These are phyloP conservation scores for Drosophila sulfurigaster DNA, from an alignment of 1,140 invertebrate genomes.

Conservation along the genomic window DNA sequence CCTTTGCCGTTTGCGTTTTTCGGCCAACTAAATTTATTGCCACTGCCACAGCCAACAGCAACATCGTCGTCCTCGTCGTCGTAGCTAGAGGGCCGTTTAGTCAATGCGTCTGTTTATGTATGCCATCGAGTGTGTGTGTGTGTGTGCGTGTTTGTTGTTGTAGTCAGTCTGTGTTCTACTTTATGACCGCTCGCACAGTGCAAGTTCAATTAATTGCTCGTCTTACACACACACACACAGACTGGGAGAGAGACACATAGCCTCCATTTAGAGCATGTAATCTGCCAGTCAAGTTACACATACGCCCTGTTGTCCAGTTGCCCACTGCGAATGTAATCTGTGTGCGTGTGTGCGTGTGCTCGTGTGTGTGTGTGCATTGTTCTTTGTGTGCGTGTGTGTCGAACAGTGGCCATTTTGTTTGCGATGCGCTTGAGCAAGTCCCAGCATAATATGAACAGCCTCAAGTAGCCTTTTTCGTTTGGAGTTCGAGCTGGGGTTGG, in stretches of 20 bases:
- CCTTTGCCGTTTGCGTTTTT: neutral
- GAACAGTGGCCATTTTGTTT: conserved; percentile 42
- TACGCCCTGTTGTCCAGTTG: too few relatives aligned
- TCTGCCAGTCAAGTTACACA: conserved; percentile 6
- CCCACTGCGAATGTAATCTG: neutral
- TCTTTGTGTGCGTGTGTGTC: neutral
- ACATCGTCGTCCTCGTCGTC: too few relatives aligned
- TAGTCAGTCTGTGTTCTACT: neutral
- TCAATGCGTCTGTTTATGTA: neutral
- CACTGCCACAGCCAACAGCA: too few relatives aligned
- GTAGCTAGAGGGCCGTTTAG: conserved; percentile 1
- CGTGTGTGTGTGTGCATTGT: conserved; percentile 15
- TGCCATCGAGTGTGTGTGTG: neutral
- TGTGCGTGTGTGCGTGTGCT: neutral
- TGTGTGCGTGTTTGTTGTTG: neutral
- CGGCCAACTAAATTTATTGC: neutral
- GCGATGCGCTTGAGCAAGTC: conserved; percentile 11
- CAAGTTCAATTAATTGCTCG: conserved; percentile 69
- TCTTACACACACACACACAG: conserved; percentile 18
- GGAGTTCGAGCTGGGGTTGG: conserved; percentile 3
- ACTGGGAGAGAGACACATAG: conserved; percentile 23
- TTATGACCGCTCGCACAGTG: conserved; percentile 4
- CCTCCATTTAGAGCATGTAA: conserved; percentile 3
- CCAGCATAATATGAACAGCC: conserved; percentile 23
- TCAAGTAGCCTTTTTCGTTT: neutral